Evolutionary conservation across 2,797 vertebrate genomes (phyloP).

Genomic region (Leptatherina wallacei): DNA sequence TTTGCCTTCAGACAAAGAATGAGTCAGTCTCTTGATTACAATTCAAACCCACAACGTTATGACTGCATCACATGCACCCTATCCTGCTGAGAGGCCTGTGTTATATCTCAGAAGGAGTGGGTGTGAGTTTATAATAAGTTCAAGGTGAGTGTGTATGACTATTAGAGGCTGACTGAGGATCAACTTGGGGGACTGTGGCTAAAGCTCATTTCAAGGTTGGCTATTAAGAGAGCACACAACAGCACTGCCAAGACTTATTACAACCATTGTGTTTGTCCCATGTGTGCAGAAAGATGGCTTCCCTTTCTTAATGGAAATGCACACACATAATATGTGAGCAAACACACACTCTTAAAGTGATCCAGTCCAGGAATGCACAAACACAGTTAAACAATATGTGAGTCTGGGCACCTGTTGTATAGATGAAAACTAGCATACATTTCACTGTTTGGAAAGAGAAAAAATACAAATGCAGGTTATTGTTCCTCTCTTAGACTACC

Average conservation of each 20-base stretch:
- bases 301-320: conserved; percentile 44
- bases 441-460: conserved; percentile 3
- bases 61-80: conserved; percentile 12
- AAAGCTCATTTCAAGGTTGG: conserved; percentile 65
- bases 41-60: conserved; percentile 37
- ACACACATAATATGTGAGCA: conserved; percentile 15
- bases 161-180: conserved; percentile 54
- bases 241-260: conserved; percentile 66
- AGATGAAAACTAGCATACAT: conserved; percentile 13
- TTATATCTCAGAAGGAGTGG: conserved; percentile 42
- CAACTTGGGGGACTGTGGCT: conserved; percentile 43
- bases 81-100: conserved; percentile 40
- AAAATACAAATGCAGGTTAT: background rate
- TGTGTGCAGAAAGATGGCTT: conserved; percentile 47
- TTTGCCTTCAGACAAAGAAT: conserved; percentile 6
- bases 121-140: conserved; percentile 57
- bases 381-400: conserved; percentile 15
- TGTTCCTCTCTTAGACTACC: conserved; percentile 11
- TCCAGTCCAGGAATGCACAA: conserved; percentile 6
- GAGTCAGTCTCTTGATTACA: conserved; percentile 41
- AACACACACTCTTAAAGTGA: conserved; percentile 33
- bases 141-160: conserved; percentile 59
- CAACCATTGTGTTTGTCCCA: conserved; percentile 59
- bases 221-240: conserved; percentile 60
- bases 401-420: conserved; percentile 23